Base-by-base conservation (phyloP, 2,888 invertebrate genomes). In the Drosophila anomelani region DNA sequence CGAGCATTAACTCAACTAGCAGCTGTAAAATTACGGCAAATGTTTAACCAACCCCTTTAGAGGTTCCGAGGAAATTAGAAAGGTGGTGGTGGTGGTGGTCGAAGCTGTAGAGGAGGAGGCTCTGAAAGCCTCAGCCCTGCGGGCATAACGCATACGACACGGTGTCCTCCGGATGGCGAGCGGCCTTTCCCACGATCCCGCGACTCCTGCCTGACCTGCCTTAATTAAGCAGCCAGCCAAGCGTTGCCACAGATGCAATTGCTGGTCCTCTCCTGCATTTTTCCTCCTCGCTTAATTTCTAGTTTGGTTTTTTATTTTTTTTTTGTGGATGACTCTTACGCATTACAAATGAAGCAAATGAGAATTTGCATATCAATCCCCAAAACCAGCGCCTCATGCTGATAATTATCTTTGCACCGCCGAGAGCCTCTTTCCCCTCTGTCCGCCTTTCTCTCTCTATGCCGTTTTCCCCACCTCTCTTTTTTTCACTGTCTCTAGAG, bases 311-410 rank as follows among this genome's bases (percentile, higher is more conserved):
- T 20, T 20, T 20, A n/a, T 70, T 69, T 68, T 66, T 51, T 41
- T 56, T 59, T 23, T 12, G 55, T 57, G 55, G 54, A 78, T 76
- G 81, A 81, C 75, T 53, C 51, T 78, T 76, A 84, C 86, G 78
- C 86, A 84, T 79, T 84, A 69, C 56, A 81, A 77, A 63, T 77
- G 81, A 76, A 70, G 58, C 73, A 63, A 61, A 57, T 46, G 17
- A 57, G 64, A 75, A 87, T 85, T 82, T 80, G 78, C 87, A 85
- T 85, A 80, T 85, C 83, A 85, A 87, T 85, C 75, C 59, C 67
- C 73, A 68, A 70, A 60, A 62, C 32, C 73, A 72, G 80, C 84
- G 70, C 80, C 77, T 80, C 77, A 80, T 75, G 76, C 78, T 81
- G 72, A 78, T 78, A 79, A 79, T 80, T 83, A 84, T 81, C 85